These are phyloP conservation scores for Pectinophora gossypiella DNA, from an alignment of 1,140 invertebrate genomes.

Conservation along the genomic window DNA sequence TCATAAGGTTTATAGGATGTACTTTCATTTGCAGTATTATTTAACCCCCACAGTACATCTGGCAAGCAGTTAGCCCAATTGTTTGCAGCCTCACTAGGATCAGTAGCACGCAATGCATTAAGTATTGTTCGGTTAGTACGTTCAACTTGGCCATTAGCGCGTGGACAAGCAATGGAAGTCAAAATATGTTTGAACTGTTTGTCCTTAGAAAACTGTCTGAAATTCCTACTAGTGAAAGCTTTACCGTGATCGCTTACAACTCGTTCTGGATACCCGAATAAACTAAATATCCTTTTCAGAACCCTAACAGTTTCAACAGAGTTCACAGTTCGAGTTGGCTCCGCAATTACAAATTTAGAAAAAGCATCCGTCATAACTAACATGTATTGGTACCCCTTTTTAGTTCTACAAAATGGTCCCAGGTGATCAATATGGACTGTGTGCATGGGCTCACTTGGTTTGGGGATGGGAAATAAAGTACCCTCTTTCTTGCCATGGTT, in stretches of 20 bases:
- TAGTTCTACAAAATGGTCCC: constrained; percentile 25
- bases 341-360: constrained; percentile 26
- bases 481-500: constrained; percentile 24
- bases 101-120: constrained; percentile 13
- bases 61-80: constrained; percentile 21
- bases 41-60: constrained; percentile 27
- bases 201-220: neutral
- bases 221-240: constrained; percentile 7
- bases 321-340: neutral
- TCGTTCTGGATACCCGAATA: constrained; percentile 1
- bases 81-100: constrained; percentile 16
- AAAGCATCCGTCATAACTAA: constrained; percentile 36
- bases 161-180: constrained; percentile 5
- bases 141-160: constrained; percentile 5
- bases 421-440: constrained; percentile 36
- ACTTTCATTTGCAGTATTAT: constrained; percentile 24
- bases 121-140: constrained; percentile 15
- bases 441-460: constrained; percentile 20
- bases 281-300: constrained; percentile 4
- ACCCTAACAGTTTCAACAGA: constrained; percentile 2
- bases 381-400: constrained; percentile 8
- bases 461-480: constrained; percentile 28
- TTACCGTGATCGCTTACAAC: neutral
- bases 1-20: constrained; percentile 25
- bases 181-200: constrained; percentile 6